A percentile compares a stretch with the other conserved stretches of the same genome.
Evolutionary conservation across 2,113 vertebrate species (phyloP).

Genomic region (Poecilia latipinna): DNA sequence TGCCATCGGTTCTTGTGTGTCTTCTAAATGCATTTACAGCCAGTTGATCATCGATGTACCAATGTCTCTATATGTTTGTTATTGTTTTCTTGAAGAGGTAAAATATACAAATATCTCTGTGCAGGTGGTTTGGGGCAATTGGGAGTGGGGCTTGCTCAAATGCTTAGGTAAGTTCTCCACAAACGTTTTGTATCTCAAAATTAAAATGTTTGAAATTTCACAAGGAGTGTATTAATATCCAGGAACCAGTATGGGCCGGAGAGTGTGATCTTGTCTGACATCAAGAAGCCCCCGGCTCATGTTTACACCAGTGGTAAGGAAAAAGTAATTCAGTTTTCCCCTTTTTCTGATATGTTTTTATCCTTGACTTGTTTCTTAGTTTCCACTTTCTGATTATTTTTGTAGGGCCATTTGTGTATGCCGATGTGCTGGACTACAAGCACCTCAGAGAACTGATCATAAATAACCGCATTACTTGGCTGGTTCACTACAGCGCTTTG

Average conservation of each 20-base stretch:
- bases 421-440: constrained; percentile 81
- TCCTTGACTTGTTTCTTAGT: neutral
- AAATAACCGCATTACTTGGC: constrained; percentile 80
- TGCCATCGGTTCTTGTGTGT: neutral
- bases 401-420: constrained; percentile 81
- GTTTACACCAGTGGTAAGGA: constrained; percentile 74
- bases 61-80: neutral
- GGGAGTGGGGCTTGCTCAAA: constrained; percentile 78
- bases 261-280: constrained; percentile 82
- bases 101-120: constrained; percentile 17
- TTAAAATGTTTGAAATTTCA: constrained; percentile 7
- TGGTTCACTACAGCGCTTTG: constrained; percentile 82
- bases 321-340: neutral
- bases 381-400: neutral
- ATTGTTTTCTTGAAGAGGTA: too few species aligned
- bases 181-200: neutral
- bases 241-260: constrained; percentile 79
- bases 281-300: constrained; percentile 78
- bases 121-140: constrained; percentile 82
- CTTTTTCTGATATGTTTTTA: neutral
- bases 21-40: neutral
- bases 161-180: constrained; percentile 71
- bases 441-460: constrained; percentile 79
- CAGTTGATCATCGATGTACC: neutral
- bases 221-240: neutral